These are phyloP conservation scores for Pammene fasciana DNA, from an alignment of 2,888 invertebrate genomes.

Conservation along the genomic window DNA sequence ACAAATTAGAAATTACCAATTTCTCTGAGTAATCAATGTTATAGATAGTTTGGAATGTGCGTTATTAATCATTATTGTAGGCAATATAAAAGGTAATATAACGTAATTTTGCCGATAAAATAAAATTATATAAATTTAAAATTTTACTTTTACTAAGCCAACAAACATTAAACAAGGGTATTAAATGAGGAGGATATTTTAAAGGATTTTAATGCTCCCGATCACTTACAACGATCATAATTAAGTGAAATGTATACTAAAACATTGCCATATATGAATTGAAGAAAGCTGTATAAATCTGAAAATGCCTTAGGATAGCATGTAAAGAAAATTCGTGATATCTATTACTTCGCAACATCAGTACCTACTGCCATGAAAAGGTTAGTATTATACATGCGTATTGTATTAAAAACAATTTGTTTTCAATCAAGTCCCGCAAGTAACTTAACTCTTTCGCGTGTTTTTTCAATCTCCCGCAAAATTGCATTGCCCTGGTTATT, in stretches of 20 bases:
- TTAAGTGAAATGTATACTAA: no score
- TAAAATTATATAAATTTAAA: no score
- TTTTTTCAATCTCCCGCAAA: slow-evolving; percentile 28
- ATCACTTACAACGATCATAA: no score
- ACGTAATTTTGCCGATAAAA: no score
- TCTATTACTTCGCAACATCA: not conserved
- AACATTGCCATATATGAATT: no score
- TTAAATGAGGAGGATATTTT: no score
- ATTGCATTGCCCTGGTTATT: slow-evolving; percentile 16
- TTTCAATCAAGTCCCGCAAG: slow-evolving; percentile 6
- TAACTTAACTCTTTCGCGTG: slow-evolving; percentile 16
- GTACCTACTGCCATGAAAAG: no score
- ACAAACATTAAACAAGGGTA: no score
- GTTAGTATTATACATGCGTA: not conserved
- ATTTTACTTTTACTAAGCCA: no score
- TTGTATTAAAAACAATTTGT: slow-evolving; percentile 17
- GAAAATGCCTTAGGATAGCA: not conserved
- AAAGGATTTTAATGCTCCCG: no score
- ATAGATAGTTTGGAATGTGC: not conserved
- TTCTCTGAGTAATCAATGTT: not conserved
- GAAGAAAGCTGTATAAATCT: no score
- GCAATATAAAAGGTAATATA: not conserved
- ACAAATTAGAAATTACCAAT: slow-evolving; percentile 6
- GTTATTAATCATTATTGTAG: not conserved
- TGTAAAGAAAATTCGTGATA: not conserved